Percentiles rank a stretch among this genome's conserved stretches.
phyloP scores from a whole-genome alignment of 2,113 vertebrate species.

The Eidolon helvum region DNA sequence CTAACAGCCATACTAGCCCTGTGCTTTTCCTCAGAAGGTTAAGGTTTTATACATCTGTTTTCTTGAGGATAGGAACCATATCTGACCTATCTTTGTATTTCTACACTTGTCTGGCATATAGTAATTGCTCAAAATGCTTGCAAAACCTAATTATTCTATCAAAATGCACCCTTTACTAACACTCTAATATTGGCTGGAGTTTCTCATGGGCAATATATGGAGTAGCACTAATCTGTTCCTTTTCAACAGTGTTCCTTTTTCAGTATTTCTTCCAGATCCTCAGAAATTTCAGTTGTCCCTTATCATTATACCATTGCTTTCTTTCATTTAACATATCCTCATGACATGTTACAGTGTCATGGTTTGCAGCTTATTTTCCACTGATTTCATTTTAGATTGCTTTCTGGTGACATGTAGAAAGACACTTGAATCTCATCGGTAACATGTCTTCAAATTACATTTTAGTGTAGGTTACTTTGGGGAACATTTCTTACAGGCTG shows the following conservation, averaged over 20 bases:
- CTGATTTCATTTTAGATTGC: slow-evolving; percentile 55
- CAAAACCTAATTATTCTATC: neutral
- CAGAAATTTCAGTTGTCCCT: neutral
- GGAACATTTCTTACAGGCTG: neutral
- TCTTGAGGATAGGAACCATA: neutral
- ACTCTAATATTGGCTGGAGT: neutral
- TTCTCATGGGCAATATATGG: neutral
- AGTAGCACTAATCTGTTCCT: neutral
- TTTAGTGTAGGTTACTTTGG: neutral
- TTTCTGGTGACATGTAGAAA: neutral
- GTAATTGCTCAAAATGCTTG: neutral
- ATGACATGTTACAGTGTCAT: neutral
- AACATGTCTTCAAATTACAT: neutral
- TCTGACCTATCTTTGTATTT: neutral
- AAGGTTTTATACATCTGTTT: neutral
- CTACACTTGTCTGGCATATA: neutral
- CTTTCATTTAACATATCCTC: neutral
- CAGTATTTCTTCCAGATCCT: neutral
- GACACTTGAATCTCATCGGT: slow-evolving; percentile 19
- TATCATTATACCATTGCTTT: neutral
- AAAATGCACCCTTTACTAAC: neutral
- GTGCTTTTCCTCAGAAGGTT: neutral
- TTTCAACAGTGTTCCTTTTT: neutral
- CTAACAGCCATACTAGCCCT: neutral
- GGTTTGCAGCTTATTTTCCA: slow-evolving; percentile 43